Evolutionary conservation across 2,797 vertebrate species (phyloP).

Genomic region (Arrhamphus sclerolepis): DNA sequence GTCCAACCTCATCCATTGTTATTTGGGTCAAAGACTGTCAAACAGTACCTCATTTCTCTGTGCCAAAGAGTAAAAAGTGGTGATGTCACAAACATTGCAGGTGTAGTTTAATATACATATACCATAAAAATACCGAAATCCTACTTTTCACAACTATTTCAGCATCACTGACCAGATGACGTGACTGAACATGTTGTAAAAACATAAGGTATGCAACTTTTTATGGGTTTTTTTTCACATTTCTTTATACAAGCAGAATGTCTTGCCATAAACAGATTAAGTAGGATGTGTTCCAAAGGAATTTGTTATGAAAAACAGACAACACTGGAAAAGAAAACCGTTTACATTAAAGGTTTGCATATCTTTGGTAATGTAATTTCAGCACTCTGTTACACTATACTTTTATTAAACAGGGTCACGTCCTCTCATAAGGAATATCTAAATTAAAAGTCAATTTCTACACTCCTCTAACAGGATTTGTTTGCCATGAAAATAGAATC

Average conservation of each 20-base stretch:
- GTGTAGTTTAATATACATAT: too few species aligned
- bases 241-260: neutral
- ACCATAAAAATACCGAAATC: neutral
- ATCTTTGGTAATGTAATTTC: conserved; percentile 18
- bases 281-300: neutral
- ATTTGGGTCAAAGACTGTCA: too few species aligned
- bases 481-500: conserved; percentile 49
- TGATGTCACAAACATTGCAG: too few species aligned
- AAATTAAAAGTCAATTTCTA: conserved; percentile 63
- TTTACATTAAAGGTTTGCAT: neutral
- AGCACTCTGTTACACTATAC: conserved; percentile 14
- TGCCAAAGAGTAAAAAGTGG: neutral
- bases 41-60: neutral
- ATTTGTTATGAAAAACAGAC: too few species aligned
- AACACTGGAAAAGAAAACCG: neutral
- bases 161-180: too few species aligned
- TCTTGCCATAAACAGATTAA: neutral
- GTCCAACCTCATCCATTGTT: too few species aligned
- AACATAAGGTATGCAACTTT: too few species aligned
- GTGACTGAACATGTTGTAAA: too few species aligned
- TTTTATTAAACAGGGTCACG: conserved; percentile 41
- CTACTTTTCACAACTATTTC: neutral
- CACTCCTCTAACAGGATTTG: conserved; percentile 48
- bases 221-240: too few species aligned
- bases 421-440: conserved; percentile 40